Conservation (phyloP, 2,797 vertebrate species). For the Notamacropus eugenii region DNA sequence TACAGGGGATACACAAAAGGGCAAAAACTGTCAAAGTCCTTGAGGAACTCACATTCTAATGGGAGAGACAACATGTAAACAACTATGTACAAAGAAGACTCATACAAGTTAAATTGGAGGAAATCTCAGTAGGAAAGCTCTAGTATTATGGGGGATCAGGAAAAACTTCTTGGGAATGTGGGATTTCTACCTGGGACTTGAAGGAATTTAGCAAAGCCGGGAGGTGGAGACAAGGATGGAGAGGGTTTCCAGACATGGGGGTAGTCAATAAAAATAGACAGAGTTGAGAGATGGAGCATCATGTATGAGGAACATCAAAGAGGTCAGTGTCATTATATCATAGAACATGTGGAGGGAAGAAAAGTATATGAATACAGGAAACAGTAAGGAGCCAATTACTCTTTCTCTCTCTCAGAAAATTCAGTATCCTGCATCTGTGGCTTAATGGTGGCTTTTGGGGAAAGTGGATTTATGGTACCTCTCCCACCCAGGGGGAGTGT, state of each 20-base stretch:
- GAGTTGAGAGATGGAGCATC: background rate
- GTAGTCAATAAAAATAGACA: background rate
- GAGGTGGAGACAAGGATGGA: background rate
- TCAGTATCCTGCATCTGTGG: background rate
- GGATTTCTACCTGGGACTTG: background rate
- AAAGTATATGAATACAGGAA: background rate
- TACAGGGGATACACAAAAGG: no score
- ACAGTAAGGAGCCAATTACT: background rate
- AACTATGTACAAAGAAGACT: background rate
- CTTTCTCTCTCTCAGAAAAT: background rate
- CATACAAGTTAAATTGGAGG: background rate
- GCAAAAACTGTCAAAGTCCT: background rate
- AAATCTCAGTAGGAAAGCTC: background rate
- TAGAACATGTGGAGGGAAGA: background rate
- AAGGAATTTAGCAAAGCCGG: background rate
- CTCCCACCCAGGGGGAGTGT: background rate
- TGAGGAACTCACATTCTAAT: background rate
- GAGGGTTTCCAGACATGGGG: background rate
- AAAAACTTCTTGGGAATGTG: background rate
- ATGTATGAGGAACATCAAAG: background rate
- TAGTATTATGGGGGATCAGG: background rate
- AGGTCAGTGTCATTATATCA: background rate
- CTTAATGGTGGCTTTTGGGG: background rate
- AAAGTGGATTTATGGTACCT: background rate
- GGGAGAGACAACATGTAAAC: background rate